Evolutionary conservation across 2,888 invertebrate genomes (phyloP), one percentile per base, ranked within the genome.

Genomic region (Synanthedon andrenaeformis): DNA sequence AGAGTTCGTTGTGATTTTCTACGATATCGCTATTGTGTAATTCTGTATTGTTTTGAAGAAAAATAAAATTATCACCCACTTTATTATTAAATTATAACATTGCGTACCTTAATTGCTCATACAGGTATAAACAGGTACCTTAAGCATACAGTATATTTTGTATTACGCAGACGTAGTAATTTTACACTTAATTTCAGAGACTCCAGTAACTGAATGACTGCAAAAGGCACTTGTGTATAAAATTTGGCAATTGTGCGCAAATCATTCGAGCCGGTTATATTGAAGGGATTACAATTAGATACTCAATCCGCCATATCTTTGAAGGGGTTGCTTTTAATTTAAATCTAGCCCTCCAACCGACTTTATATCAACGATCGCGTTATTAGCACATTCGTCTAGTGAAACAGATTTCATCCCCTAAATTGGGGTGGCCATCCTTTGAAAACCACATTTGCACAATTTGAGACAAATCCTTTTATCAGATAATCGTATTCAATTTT

Each of bases 251-350:
- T 79, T 78, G 77, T 74, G 66, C 69, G 61, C 70, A 76, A 74
- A 75, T 75, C 75, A 71, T 68, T 77, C 72, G 53, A 45, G 67
- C 69, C 70, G 72, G 67, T 74, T 75, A 74, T 66, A 73, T 70
- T 62, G 60, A 74, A 71, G 69, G 74, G 75, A 76, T 76, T 74
- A 79, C 76, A 81, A 83, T 83, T 80, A 81, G 76, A 81, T 73
- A 67, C 49, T 12, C 73, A 66, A 63, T 66, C 63, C 59, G 65
- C 60, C 65, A 66, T 73, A 79, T 77, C 80, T 79, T 78, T 75
- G 79, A 78, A 76, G 73, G 78, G 78, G 75, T 65, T n/a, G 45
- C 6, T 76, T 83, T 82, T 80, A 82, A 83, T 83, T 83, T 81
- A 70, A 83, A 78, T 70, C 76, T 73, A 67, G 66, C 73, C 74